Conservation (phyloP, 2,888 invertebrate genomes). For the Philereme transversata region DNA sequence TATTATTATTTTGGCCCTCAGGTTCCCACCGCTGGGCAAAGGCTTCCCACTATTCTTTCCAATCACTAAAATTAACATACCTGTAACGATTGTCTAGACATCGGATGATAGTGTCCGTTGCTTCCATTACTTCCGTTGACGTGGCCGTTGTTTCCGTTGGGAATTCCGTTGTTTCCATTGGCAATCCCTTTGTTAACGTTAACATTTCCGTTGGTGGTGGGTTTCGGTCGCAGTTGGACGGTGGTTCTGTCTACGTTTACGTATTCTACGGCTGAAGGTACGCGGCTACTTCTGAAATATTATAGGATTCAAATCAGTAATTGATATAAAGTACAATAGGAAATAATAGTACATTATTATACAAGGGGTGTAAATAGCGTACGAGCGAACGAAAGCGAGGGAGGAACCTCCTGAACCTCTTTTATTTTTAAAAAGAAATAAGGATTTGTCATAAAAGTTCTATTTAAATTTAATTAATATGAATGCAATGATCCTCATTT, state of each 20-base stretch:
- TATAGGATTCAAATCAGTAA: not conserved
- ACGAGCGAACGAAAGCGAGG: too few species aligned
- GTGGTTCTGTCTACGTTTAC: constrained; percentile 76
- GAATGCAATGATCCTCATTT: too few species aligned
- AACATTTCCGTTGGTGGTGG: constrained; percentile 14
- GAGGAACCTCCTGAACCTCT: too few species aligned
- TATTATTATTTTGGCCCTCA: too few species aligned
- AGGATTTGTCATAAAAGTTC: too few species aligned
- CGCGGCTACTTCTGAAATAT: constrained; percentile 80
- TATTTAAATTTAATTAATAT: too few species aligned
- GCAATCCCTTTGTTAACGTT: constrained; percentile 62
- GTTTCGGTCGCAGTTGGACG: constrained; percentile 70
- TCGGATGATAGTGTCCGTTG: constrained; percentile 83
- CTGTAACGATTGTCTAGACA: constrained; percentile 87
- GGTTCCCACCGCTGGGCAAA: too few species aligned
- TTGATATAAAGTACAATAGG: not conserved
- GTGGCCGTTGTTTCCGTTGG: not conserved
- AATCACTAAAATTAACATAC: constrained; percentile 34
- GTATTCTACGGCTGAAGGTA: constrained; percentile 84
- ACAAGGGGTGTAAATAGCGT: too few species aligned
- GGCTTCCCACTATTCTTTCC: too few species aligned
- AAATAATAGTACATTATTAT: too few species aligned
- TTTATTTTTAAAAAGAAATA: too few species aligned
- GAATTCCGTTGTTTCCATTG: not conserved
- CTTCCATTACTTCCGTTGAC: constrained; percentile 42